Percentiles rank a stretch among this genome's conserved stretches.
phyloP scores from a whole-genome alignment of 1,140 invertebrate species.

The Charaxes varanes region DNA sequence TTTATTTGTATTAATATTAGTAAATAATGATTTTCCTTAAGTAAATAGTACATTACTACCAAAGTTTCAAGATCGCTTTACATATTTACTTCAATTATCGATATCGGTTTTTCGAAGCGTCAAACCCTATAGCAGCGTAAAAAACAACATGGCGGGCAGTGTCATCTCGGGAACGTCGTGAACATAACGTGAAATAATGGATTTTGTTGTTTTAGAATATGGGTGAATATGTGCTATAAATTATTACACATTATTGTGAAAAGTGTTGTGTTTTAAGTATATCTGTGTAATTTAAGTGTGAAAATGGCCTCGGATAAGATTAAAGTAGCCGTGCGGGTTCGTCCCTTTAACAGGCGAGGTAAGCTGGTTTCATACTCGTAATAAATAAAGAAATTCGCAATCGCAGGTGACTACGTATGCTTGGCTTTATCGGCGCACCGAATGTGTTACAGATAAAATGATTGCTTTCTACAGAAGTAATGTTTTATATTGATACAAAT shows the following conservation, averaged over 20 bases:
- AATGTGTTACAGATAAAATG: slow-evolving; percentile 17
- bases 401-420: slow-evolving; percentile 50
- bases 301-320: slow-evolving; percentile 93
- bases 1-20: too few species aligned
- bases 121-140: slow-evolving; percentile 34
- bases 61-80: too few species aligned
- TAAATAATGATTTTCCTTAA: too few species aligned
- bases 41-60: too few species aligned
- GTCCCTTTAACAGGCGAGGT: slow-evolving; percentile 97
- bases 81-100: slow-evolving; percentile 17
- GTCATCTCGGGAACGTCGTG: slow-evolving; percentile 68
- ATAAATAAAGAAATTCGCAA: slow-evolving; percentile 65
- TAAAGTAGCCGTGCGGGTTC: slow-evolving; percentile 95
- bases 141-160: slow-evolving; percentile 73
- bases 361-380: slow-evolving; percentile 72
- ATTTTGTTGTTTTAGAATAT: slow-evolving; percentile 74
- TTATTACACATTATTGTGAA: slow-evolving; percentile 58
- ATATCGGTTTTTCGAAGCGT: slow-evolving; percentile 24
- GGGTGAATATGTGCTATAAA: slow-evolving; percentile 73
- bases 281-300: slow-evolving; percentile 63
- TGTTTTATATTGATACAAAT: too few species aligned
- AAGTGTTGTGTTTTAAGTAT: slow-evolving; percentile 69
- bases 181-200: slow-evolving; percentile 72
- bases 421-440: slow-evolving; percentile 37
- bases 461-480: slow-evolving; percentile 12